Evolutionary conservation across 2,888 invertebrate genomes (phyloP).

Genomic region (Hermaeophaga mercurialis): DNA sequence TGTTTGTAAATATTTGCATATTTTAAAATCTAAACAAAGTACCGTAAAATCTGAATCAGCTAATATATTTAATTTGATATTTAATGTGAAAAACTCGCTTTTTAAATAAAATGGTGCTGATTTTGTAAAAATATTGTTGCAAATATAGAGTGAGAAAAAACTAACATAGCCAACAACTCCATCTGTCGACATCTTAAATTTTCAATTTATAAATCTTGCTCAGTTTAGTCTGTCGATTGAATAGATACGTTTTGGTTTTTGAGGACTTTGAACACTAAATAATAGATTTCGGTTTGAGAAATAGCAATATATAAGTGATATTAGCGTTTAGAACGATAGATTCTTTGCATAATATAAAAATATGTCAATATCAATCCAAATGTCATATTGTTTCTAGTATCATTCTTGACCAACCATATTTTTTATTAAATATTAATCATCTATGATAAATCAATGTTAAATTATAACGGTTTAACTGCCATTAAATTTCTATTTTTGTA

Average conservation of each 20-base stretch:
- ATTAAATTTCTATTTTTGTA: neutral
- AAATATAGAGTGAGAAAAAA: constrained; percentile 7
- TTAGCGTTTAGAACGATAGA: neutral
- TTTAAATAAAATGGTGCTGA: constrained; percentile 1
- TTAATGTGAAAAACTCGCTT: too few species aligned
- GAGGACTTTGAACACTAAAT: neutral
- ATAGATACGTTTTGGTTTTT: neutral
- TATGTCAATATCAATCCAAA: neutral
- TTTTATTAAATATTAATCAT: too few species aligned
- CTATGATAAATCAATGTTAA: too few species aligned
- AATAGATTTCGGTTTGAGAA: neutral
- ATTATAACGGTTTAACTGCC: neutral
- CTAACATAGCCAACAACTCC: neutral
- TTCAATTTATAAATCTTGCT: constrained; percentile 2
- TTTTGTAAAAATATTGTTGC: neutral
- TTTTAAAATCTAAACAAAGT: too few species aligned
- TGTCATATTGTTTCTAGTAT: too few species aligned
- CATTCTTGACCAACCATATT: too few species aligned
- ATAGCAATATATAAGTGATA: constrained; percentile 6
- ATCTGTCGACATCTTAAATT: constrained; percentile 2
- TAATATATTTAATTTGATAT: too few species aligned
- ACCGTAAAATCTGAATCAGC: too few species aligned
- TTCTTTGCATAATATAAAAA: constrained; percentile 7
- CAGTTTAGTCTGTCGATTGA: constrained; percentile 3
- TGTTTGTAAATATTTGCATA: too few species aligned